Base-by-base conservation (phyloP, 2,888 invertebrate genomes). In the Eudemis profundana region DNA sequence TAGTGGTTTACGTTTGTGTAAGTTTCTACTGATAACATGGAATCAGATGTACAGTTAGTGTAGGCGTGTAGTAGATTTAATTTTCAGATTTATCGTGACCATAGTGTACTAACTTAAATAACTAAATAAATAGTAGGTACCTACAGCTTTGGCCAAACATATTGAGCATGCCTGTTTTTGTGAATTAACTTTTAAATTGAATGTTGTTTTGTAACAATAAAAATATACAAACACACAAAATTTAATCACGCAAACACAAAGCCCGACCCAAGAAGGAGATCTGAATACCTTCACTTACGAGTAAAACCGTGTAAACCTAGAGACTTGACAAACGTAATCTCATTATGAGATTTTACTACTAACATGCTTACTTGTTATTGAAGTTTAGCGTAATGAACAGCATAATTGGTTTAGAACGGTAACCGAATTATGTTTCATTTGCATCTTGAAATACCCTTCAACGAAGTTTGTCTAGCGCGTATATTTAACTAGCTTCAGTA, bases 401-500 rank as follows among this genome's bases (percentile, higher is more conserved):
- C 40, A 12, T 61, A 61, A 61, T 61, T 50, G 60, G 60, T 40
- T 61, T 50, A 29, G n/a, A 46, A n/a, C 38, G n/a, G n/a, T 60
- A 60, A 61, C 60, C 5, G 19, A 50, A 42, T 61, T 50, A 40
- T 4, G 17, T 56, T 42, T 29, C 5, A 56, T 56, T 56, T 44
- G 42, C 44, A 56, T 56, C 17, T 27, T 1, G 12, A 38, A 27
- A 5, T 47, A n/a, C 17, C 19, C 19, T n/a, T 14, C 19, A 17
- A 38, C 5, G 12, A 19, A 36, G 51, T 38, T 21, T 38, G 36
- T n/a, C n/a, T n/a, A n/a, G n/a, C n/a, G n/a, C n/a, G n/a, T n/a
- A n/a, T n/a, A n/a, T n/a, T n/a, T n/a, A n/a, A n/a, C n/a, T n/a
- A n/a, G n/a, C n/a, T n/a, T n/a, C n/a, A n/a, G n/a, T n/a, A n/a